phyloP scores from a whole-genome alignment of 2,113 vertebrate genomes.

The Electrona antarctica region DNA sequence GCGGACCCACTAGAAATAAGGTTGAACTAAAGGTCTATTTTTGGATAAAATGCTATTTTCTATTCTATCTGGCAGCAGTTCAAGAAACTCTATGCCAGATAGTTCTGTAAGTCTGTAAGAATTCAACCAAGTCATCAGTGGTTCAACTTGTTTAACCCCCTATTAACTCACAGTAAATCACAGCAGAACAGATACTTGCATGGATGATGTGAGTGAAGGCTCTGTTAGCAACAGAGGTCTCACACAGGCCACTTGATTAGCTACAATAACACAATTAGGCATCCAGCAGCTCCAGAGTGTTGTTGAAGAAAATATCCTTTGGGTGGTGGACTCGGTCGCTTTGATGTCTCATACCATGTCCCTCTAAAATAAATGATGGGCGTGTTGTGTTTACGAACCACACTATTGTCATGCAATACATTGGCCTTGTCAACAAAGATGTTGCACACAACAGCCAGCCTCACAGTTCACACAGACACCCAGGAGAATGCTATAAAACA shows the following conservation, averaged over 20 bases:
- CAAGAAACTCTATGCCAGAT: no score
- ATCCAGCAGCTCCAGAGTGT: background rate
- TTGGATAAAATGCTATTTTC: no score
- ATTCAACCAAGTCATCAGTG: background rate
- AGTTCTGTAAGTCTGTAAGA: no score
- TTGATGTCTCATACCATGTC: background rate
- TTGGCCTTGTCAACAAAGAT: slow-evolving; percentile 48
- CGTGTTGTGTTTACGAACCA: slow-evolving; percentile 32
- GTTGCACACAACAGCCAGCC: slow-evolving; percentile 16
- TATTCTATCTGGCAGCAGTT: no score
- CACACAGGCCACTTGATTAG: background rate
- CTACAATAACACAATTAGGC: background rate
- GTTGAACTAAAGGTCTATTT: no score
- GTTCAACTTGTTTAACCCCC: background rate
- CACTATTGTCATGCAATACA: slow-evolving; percentile 18
- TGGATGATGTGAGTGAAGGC: background rate
- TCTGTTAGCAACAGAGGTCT: background rate
- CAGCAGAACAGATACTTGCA: background rate
- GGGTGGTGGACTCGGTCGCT: background rate
- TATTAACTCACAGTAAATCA: background rate
- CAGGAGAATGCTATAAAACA: slow-evolving; percentile 40
- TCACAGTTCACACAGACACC: slow-evolving; percentile 17
- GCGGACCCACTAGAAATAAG: no score
- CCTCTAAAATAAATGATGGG: slow-evolving; percentile 13
- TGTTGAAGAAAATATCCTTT: background rate